Base-by-base conservation (phyloP, 2,888 invertebrate species). In the Colostygia pectinataria region DNA sequence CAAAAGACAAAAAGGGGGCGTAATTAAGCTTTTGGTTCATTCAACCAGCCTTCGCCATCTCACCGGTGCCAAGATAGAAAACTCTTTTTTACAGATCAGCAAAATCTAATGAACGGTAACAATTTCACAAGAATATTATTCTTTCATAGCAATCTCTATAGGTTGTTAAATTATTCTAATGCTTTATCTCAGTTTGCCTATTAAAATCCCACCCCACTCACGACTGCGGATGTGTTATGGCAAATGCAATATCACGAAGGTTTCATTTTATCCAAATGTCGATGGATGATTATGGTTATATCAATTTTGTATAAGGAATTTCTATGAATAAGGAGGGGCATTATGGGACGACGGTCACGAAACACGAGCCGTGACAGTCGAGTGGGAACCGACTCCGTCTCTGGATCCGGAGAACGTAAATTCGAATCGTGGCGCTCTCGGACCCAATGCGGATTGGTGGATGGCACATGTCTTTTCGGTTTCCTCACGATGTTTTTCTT, bases 1-100 rank as follows among this genome's bases (percentile, higher is more conserved):
- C 53, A 51, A 53, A 57, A 69, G 49, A 66, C 66, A 68, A 65
- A 71, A 69, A 71, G 66, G 57, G 42, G 24, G 52, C n/a, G 51
- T 68, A 70, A 70, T 67, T 65, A 65, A 64, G 62, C 57, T 65
- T 65, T 52, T 55, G 57, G 77, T 72, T 72, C 72, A 55, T 73
- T 79, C 68, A 79, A 74, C 80, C 68, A 37, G 42, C 14, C 36
- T 28, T 31, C 9, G 24, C 28, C 13, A 29, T 45, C 27, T 18
- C 10, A 31, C 25, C 13, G 8, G 23, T 31, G 29, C 18, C 4
- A 24, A 37, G 34, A 34, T 12, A 14, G 1, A 44, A 32, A 0
- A 10, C 15, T 14, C 8, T 9, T 37, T 37, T 27, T 25, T 33
- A 8, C 7, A 32, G 7, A 18, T 8, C n/a, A 7, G 13, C n/a